Evolutionary conservation across 2,113 vertebrate species (phyloP), one percentile per base, ranked within the genome.

Genomic region (Engystomops pustulosus): DNA sequence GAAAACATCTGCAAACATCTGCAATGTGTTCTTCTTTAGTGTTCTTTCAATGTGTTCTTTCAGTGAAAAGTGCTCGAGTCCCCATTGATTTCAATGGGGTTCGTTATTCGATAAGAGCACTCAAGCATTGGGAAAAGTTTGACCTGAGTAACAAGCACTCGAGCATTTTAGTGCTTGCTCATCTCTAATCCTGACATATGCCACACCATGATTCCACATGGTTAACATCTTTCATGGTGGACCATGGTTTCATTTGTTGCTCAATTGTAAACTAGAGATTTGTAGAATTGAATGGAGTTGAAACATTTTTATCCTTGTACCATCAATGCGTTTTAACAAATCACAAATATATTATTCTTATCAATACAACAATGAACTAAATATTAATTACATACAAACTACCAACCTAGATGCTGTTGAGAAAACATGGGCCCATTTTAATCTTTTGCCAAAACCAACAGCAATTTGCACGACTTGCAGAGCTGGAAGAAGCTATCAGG

Each of bases 391-490:
- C 2, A 32, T 32, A 60, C 23, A 25, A 25, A 14, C 3, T 10
- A 69, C 38, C 32, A 41, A n/a, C 36, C 41, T 27, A 12, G 30
- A 44, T 11, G 7, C 3, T 44, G 44, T 36, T 10, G 27, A 80
- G 27, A 25, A 36, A 41, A 41, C 7, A 69, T 81, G 30, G 60
- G 18, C 15, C 67, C 72, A 44, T 72, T 55, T 84, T 84, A 49
- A 58, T 53, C 23, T 8, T 23, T 68, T 78, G 58, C 74, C 82
- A 84, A 84, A 78, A 78, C 60, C 23, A 75, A 78, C 74, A 84
- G 82, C 47, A 84, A 84, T 84, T 84, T 84, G 75, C 72, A 55
- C 53, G 36, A 38, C 47, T 72, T 72, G 74, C 82, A 78, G 72
- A 75, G 44, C 14, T 67, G 44, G 60, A 36, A 62, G 41, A 18